Conservation (phyloP, 1,140 invertebrate genomes). For the Sminthurinus signatus region DNA sequence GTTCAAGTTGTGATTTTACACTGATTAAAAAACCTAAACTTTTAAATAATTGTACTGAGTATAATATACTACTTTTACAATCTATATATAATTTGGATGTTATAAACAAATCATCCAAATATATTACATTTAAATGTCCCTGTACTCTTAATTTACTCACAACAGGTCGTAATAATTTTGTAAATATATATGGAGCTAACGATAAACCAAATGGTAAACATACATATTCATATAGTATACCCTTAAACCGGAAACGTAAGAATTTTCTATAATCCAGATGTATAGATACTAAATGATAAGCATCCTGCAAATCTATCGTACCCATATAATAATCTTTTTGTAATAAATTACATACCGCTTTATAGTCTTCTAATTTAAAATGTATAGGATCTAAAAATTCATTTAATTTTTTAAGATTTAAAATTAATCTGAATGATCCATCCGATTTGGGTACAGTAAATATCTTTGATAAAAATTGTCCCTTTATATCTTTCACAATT, state of each 20-base stretch:
- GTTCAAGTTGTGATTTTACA: too few relatives aligned
- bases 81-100: too few relatives aligned
- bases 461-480: background rate
- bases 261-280: background rate
- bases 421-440: background rate
- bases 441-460: constrained; percentile 1
- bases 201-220: constrained; percentile 14
- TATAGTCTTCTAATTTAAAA: constrained; percentile 17
- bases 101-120: background rate
- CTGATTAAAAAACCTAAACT: too few relatives aligned
- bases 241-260: background rate
- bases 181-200: constrained; percentile 2
- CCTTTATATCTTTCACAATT: background rate
- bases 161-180: constrained; percentile 15
- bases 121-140: background rate
- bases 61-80: too few relatives aligned
- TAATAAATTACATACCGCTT: background rate
- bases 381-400: background rate
- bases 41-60: too few relatives aligned
- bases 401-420: background rate
- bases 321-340: background rate
- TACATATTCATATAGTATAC: constrained; percentile 7
- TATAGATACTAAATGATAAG: constrained; percentile 11
- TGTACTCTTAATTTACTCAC: background rate
- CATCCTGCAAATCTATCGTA: constrained; percentile 15